Conservation (phyloP, 2,113 vertebrate genomes). For the crab-eating macaque (Macaca fascicularis) region DNA sequence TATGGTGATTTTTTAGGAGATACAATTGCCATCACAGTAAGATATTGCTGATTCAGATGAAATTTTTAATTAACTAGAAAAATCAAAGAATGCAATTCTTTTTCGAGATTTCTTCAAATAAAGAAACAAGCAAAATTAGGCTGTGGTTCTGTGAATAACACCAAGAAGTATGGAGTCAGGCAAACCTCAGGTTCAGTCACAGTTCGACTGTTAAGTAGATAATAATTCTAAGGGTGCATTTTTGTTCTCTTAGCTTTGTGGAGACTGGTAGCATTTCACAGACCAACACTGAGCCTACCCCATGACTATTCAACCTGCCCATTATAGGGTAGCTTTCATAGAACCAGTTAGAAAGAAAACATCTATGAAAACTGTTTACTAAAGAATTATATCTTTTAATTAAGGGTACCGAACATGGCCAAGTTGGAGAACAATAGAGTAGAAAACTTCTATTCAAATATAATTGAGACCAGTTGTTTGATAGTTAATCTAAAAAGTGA, state of each 20-base stretch:
- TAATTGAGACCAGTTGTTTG: not conserved
- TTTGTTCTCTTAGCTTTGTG: not conserved
- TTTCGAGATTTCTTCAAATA: not conserved
- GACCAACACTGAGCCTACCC: accelerated
- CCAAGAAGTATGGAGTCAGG: not conserved
- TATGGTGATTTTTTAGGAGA: not conserved
- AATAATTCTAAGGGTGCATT: not conserved
- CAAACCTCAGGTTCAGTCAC: not conserved
- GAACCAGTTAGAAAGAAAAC: not conserved
- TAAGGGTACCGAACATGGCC: not conserved
- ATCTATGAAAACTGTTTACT: not conserved
- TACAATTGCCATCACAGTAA: not conserved
- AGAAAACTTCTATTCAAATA: not conserved
- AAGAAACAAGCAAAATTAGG: not conserved
- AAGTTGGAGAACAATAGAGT: not conserved
- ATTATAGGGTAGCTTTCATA: not conserved
- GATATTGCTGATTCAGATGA: not conserved
- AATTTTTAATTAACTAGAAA: not conserved
- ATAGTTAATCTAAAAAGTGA: not conserved
- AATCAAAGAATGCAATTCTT: not conserved
- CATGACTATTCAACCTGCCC: not conserved
- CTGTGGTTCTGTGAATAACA: not conserved
- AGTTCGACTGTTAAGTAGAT: not conserved
- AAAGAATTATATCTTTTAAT: not conserved
- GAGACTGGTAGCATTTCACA: not conserved